Base-by-base conservation (phyloP, 2,888 invertebrate species). In the Acronicta aceris region DNA sequence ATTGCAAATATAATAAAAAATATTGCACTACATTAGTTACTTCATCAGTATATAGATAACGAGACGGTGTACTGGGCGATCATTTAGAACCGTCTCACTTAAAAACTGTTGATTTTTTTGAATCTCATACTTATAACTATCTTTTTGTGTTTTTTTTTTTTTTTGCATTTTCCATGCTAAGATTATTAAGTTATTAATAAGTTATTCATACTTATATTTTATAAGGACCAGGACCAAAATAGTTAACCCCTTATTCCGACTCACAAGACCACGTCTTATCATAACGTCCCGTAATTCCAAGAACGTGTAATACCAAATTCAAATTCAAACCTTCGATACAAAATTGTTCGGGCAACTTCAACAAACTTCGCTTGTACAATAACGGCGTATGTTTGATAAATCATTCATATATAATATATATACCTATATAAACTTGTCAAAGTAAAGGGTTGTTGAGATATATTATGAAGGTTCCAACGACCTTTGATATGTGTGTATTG, bases 301-400 rank as follows among this genome's bases (percentile, higher is more conserved):
- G 15, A 41, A 10, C 21, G 13, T 51, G 36, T 53, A 40, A 51
- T 41, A 52, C 46, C 46, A 43, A 61, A 73, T 61, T 61, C 52
- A 57, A 73, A 27, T 49, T 17, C 30, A 54, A 60, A 54, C 13
- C 16, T 71, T 67, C 40, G 16, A 73, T 52, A 59, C 45, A 49
- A 76, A 76, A 54, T 48, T 72, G 59, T 73, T 43, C 21, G 47
- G 17, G 21, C 13, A 73, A 60, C 41, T 71, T 60, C 10, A 15
- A 1, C 33, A 33, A 72, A 76, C 73, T 67, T 61, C 16, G 13
- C 30, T 9, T 46, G 73, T 66, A 66, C 74, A 66, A 59, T 66
- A 72, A 65, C 42, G 56, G 38, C 61, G 73, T 72, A 57, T 71
- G 71, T 71, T 76, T 76, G 74, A 73, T 71, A 73, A 73, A 71